phyloP scores from a whole-genome alignment of 1,140 invertebrate genomes.

The Heliconius hewitsoni region DNA sequence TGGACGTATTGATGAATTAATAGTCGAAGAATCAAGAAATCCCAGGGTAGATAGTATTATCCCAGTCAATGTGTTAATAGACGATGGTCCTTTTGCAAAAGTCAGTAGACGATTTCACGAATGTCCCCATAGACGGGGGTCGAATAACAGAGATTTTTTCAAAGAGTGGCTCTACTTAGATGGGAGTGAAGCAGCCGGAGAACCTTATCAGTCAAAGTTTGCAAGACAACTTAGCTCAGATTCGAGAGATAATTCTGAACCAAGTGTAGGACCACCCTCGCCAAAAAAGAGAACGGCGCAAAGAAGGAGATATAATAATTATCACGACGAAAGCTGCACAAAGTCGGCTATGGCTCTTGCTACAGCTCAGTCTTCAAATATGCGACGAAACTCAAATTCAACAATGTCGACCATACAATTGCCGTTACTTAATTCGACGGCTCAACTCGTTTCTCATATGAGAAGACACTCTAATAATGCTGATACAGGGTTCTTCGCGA shows the following conservation, averaged over 20 bases:
- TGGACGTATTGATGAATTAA: slow-evolving; percentile 69
- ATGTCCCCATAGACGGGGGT: slow-evolving; percentile 61
- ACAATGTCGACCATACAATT: slow-evolving; percentile 83
- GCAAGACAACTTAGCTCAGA: slow-evolving; percentile 77
- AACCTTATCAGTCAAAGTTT: slow-evolving; percentile 76
- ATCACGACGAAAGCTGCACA: slow-evolving; percentile 75
- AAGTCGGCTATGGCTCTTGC: slow-evolving; percentile 76
- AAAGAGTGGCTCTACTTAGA: slow-evolving; percentile 76
- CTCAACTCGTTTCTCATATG: slow-evolving; percentile 76
- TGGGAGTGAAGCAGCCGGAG: slow-evolving; percentile 61
- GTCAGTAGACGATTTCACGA: slow-evolving; percentile 70
- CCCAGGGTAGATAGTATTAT: slow-evolving; percentile 62
- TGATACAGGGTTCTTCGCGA: slow-evolving; percentile 81
- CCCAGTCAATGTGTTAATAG: slow-evolving; percentile 65
- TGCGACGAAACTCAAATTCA: slow-evolving; percentile 82
- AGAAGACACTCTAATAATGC: slow-evolving; percentile 85
- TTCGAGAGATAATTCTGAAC: slow-evolving; percentile 78
- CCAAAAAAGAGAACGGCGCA: slow-evolving; percentile 71
- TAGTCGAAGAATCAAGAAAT: slow-evolving; percentile 70
- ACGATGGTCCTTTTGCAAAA: slow-evolving; percentile 71
- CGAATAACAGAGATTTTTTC: slow-evolving; percentile 69
- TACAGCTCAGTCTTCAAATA: slow-evolving; percentile 68
- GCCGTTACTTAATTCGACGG: slow-evolving; percentile 75
- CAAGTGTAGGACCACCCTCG: slow-evolving; percentile 74
- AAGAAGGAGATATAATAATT: slow-evolving; percentile 68